These are phyloP conservation scores for Heliconius erato DNA, from an alignment of 2,888 invertebrate genomes.

Conservation along the genomic window DNA sequence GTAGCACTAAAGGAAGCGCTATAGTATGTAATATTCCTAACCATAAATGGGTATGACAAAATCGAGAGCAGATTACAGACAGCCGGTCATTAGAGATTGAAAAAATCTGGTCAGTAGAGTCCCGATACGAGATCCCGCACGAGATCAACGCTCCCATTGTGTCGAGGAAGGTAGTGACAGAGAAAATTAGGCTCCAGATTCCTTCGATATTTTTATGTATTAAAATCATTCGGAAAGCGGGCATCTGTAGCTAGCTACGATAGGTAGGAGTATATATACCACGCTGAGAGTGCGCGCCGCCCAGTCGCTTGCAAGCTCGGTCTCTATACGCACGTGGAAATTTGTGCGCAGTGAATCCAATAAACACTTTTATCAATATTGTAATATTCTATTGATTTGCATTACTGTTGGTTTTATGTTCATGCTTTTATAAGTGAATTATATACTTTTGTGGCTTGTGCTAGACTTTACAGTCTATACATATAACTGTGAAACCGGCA, in stretches of 20 bases:
- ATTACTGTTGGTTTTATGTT: constrained; percentile 22
- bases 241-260: constrained; percentile 64
- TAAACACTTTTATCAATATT: constrained; percentile 33
- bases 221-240: constrained; percentile 74
- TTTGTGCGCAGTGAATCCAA: constrained; percentile 35
- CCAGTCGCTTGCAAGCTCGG: constrained; percentile 73
- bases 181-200: constrained; percentile 82
- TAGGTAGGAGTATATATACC: constrained; percentile 73
- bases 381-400: constrained; percentile 31
- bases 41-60: constrained; percentile 60
- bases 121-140: constrained; percentile 60
- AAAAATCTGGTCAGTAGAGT: constrained; percentile 76
- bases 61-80: constrained; percentile 53
- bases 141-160: constrained; percentile 84
- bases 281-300: constrained; percentile 70
- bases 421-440: constrained; percentile 22
- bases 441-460: constrained; percentile 40
- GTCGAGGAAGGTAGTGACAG: constrained; percentile 80
- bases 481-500: constrained; percentile 38
- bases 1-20: not conserved
- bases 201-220: constrained; percentile 82
- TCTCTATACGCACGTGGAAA: constrained; percentile 41
- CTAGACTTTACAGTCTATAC: constrained; percentile 31
- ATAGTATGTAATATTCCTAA: constrained; percentile 38
- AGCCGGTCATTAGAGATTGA: constrained; percentile 63